These are phyloP conservation scores for Aspidiotus destructor DNA, from an alignment of 2,888 invertebrate species.

Conservation along the genomic window DNA sequence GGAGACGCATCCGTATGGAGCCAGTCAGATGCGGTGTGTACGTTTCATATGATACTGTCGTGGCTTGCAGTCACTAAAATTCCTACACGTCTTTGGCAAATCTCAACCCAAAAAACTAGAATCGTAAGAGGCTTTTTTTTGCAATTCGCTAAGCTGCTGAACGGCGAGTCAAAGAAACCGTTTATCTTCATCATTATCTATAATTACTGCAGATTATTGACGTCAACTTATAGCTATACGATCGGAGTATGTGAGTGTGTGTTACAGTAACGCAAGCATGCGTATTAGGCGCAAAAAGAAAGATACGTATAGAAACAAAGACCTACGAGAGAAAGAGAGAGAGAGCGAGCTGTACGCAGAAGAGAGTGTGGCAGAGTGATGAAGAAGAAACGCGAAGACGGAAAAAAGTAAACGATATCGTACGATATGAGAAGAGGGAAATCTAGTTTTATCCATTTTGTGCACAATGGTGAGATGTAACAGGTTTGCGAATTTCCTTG, in stretches of 20 bases:
- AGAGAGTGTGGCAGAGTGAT: not conserved
- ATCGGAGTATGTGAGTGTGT: too few relatives aligned
- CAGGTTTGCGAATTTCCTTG: constrained; percentile 33
- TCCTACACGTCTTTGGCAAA: constrained; percentile 4
- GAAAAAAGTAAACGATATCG: constrained; percentile 12
- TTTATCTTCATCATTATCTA: constrained; percentile 4
- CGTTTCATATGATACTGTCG: not conserved
- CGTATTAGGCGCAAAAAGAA: too few relatives aligned
- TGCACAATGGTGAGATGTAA: constrained; percentile 25
- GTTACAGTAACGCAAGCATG: too few relatives aligned
- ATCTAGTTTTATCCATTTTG: constrained; percentile 28
- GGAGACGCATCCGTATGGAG: not conserved
- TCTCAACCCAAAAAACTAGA: constrained; percentile 2
- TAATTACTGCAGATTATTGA: constrained; percentile 4
- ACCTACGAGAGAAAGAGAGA: too few relatives aligned
- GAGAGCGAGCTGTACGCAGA: too few relatives aligned
- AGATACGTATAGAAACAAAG: too few relatives aligned
- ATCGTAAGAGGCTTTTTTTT: constrained; percentile 2
- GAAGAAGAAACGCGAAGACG: not conserved
- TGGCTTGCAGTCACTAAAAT: not conserved
- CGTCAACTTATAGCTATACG: not conserved
- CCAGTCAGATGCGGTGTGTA: not conserved
- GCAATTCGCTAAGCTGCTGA: not conserved
- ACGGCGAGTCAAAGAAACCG: constrained; percentile 4
- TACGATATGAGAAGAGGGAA: constrained; percentile 30